These are phyloP conservation scores for Scarus forsteni DNA, from an alignment of 2,797 vertebrate species.

Conservation along the genomic window DNA sequence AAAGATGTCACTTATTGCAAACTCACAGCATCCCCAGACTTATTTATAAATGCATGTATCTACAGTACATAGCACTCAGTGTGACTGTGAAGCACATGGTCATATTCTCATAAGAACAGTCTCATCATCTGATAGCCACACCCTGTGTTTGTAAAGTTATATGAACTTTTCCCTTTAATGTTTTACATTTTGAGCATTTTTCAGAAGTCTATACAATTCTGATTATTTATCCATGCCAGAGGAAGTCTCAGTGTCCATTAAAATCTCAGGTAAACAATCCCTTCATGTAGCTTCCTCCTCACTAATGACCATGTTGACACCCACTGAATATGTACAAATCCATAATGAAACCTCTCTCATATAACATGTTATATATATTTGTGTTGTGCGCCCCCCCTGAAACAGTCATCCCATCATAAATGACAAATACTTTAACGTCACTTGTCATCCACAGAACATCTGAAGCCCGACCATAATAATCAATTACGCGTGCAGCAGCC, in stretches of 20 bases:
- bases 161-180: too few species aligned
- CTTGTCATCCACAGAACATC: constrained; percentile 76
- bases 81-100: too few species aligned
- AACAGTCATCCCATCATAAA: constrained; percentile 64
- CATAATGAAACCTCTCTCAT: constrained; percentile 32
- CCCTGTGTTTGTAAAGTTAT: too few species aligned
- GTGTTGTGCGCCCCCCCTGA: constrained; percentile 31
- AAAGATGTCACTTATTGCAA: too few species aligned
- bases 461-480: constrained; percentile 77
- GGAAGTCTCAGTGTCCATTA: neutral
- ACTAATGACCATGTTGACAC: constrained; percentile 26
- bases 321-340: constrained; percentile 23
- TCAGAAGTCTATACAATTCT: too few species aligned
- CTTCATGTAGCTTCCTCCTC: constrained; percentile 5
- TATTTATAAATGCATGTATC: too few species aligned
- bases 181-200: too few species aligned
- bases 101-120: too few species aligned
- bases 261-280: constrained; percentile 1
- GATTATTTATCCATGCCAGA: too few species aligned
- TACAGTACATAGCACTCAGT: too few species aligned
- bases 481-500: constrained; percentile 64
- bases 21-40: too few species aligned
- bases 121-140: too few species aligned
- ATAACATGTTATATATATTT: constrained; percentile 40
- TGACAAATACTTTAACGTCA: constrained; percentile 76